Evolutionary conservation across 2,113 vertebrate genomes (phyloP).

Genomic region (Romanogobio albipinnatus): DNA sequence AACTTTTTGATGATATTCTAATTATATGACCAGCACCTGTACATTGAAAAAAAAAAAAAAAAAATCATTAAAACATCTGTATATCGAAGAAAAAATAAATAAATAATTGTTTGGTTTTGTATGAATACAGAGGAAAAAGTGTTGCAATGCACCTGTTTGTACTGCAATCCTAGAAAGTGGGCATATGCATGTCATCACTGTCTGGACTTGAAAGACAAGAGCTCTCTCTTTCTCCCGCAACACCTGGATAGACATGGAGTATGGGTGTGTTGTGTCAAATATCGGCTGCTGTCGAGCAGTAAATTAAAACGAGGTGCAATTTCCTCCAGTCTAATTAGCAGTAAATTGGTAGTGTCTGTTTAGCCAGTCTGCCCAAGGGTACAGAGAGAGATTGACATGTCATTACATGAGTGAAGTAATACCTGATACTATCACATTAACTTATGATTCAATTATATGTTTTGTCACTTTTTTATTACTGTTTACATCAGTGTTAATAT

Average conservation of each 20-base stretch:
- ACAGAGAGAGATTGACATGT: constrained; percentile 30
- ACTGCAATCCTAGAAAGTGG: background rate
- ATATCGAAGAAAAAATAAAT: background rate
- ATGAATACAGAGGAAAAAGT: background rate
- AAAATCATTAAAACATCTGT: background rate
- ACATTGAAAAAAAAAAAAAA: background rate
- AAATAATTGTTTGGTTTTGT: background rate
- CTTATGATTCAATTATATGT: background rate
- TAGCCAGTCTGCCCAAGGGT: constrained; percentile 62
- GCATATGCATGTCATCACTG: background rate
- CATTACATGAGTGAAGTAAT: constrained; percentile 55
- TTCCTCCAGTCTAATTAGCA: constrained; percentile 77
- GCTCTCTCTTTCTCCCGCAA: constrained; percentile 52
- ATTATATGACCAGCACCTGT: no score
- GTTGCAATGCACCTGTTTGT: constrained; percentile 40
- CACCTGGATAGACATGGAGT: constrained; percentile 63
- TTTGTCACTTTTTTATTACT: background rate
- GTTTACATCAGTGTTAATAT: background rate
- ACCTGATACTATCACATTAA: background rate
- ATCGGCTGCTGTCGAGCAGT: constrained; percentile 65
- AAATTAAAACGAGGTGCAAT: constrained; percentile 78
- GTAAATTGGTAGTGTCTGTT: constrained; percentile 70
- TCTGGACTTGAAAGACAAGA: constrained; percentile 12
- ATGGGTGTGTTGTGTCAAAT: constrained; percentile 64
- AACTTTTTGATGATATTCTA: no score